These are phyloP conservation scores for Streblospio benedicti DNA, from an alignment of 1,140 invertebrate genomes.

Conservation along the genomic window DNA sequence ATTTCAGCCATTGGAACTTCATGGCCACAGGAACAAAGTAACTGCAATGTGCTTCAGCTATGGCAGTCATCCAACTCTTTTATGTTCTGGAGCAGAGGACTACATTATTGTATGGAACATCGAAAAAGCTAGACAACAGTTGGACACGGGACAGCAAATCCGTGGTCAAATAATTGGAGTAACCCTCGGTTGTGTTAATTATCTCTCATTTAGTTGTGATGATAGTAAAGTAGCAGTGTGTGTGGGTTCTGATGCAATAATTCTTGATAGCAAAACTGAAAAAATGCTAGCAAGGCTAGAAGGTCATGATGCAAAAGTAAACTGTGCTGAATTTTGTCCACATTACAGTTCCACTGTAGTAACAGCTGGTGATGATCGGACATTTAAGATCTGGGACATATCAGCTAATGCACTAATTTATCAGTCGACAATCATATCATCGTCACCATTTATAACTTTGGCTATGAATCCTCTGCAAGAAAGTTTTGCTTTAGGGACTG, in stretches of 20 bases:
- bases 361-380: conserved; percentile 38
- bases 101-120: conserved; percentile 30
- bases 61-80: conserved; percentile 19
- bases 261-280: conserved; percentile 15
- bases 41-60: conserved; percentile 23
- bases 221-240: conserved; percentile 24
- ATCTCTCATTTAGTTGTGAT: conserved; percentile 22
- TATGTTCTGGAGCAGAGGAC: conserved; percentile 27
- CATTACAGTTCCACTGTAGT: conserved; percentile 39
- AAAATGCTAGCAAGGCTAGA: conserved; percentile 26
- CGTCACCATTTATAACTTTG: conserved; percentile 36
- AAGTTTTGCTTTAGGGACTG: conserved; percentile 33
- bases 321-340: conserved; percentile 37
- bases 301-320: conserved; percentile 32
- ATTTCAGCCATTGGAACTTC: conserved; percentile 19
- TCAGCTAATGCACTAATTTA: conserved; percentile 27
- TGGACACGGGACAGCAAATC: conserved; percentile 11
- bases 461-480: conserved; percentile 34
- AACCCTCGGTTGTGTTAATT: conserved; percentile 16
- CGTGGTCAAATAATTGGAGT: conserved; percentile 19
- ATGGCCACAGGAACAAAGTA: conserved; percentile 21
- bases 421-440: conserved; percentile 35
- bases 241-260: conserved; percentile 17
- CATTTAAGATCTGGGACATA: conserved; percentile 42
- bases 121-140: conserved; percentile 17